Percentiles rank a stretch among this genome's conserved stretches.
These are phyloP conservation scores for Dendroctonus ponderosae DNA, from an alignment of 1,140 invertebrate species.

Conservation along the genomic window DNA sequence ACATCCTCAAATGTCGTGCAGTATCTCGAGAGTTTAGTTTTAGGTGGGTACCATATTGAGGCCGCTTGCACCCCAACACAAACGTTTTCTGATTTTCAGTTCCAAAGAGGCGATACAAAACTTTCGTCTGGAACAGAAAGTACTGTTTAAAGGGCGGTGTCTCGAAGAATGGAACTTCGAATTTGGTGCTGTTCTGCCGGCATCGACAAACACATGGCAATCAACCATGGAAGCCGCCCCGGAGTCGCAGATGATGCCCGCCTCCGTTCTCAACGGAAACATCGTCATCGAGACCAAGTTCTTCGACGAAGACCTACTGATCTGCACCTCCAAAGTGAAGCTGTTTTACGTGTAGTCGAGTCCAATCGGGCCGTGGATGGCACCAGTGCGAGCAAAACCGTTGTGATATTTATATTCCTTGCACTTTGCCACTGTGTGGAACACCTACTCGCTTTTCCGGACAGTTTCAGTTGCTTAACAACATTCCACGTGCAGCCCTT, in stretches of 20 bases:
- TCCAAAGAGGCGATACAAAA: constrained; percentile 95
- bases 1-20: constrained; percentile 91
- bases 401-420: too few species aligned
- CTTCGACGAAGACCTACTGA: constrained; percentile 92
- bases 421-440: too few species aligned
- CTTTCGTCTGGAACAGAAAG: constrained; percentile 89
- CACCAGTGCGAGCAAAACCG: too few species aligned
- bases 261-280: constrained; percentile 95
- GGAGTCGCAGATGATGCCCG: constrained; percentile 99
- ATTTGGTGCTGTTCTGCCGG: constrained; percentile 98
- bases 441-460: too few species aligned
- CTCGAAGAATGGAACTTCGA: constrained; percentile 99
- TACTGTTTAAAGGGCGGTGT: constrained; percentile 76
- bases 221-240: constrained; percentile 97
- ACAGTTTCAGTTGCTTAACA: too few species aligned
- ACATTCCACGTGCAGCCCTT: too few species aligned
- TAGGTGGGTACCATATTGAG: constrained; percentile 17
- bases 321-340: constrained; percentile 92
- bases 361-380: too few species aligned
- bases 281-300: constrained; percentile 99
- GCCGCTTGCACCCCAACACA: not conserved
- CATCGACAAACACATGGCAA: constrained; percentile 99
- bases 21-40: constrained; percentile 98
- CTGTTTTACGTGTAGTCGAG: constrained; percentile 87
- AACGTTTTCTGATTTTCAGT: constrained; percentile 55